Percentiles rank a stretch among this genome's conserved stretches.
Conservation (phyloP, 2,797 vertebrate genomes). For the Spea hammondii region DNA sequence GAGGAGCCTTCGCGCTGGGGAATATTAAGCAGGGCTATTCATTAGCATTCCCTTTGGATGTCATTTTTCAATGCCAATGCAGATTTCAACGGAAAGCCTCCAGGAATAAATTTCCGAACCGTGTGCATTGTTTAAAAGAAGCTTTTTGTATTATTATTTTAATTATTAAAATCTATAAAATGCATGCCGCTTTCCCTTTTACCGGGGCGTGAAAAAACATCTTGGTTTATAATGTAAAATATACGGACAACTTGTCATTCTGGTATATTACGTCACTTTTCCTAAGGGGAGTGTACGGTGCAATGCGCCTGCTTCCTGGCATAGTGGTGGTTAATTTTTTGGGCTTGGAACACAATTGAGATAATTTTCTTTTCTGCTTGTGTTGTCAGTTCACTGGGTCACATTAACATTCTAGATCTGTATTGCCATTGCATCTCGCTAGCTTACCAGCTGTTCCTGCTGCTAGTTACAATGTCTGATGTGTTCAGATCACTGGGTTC, state of each 20-base stretch:
- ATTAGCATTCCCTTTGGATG: constrained; percentile 44
- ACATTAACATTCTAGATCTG: constrained; percentile 84
- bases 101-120: too few species aligned
- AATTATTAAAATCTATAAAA: too few species aligned
- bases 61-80: background rate
- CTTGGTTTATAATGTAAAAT: too few species aligned
- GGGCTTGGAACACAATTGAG: constrained; percentile 49
- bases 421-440: constrained; percentile 75
- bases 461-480: constrained; percentile 92
- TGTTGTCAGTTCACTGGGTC: constrained; percentile 67
- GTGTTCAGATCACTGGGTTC: constrained; percentile 87
- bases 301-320: background rate
- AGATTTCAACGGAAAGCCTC: background rate
- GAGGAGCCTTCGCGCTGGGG: constrained; percentile 39
- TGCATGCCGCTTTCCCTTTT: too few species aligned
- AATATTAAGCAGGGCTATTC: constrained; percentile 46
- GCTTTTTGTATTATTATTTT: too few species aligned
- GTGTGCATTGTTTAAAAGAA: too few species aligned
- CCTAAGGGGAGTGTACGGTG: too few species aligned
- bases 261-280: too few species aligned
- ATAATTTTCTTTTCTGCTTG: constrained; percentile 50
- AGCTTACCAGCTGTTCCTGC: constrained; percentile 98
- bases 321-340: background rate
- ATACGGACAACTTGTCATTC: too few species aligned
- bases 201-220: too few species aligned